Evolutionary conservation across 2,888 invertebrate genomes (phyloP).

Genomic region (Melinaea marsaeus): DNA sequence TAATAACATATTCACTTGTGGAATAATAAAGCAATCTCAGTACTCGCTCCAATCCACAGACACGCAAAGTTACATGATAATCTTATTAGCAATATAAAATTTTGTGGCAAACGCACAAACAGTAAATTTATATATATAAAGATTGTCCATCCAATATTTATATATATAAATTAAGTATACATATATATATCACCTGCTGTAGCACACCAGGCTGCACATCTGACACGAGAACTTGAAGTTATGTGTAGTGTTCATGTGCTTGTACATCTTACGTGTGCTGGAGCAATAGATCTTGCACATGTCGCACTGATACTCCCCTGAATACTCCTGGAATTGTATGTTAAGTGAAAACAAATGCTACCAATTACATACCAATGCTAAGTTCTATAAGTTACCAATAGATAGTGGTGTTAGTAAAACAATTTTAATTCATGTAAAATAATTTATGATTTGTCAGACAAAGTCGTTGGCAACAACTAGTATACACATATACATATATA

Average conservation of each 20-base stretch:
- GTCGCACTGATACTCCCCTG: conserved; percentile 60
- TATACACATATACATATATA: not conserved
- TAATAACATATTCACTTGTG: too few relatives aligned
- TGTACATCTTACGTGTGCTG: conserved; percentile 59
- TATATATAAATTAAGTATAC: too few relatives aligned
- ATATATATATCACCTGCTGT: conserved; percentile 47
- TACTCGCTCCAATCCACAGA: too few relatives aligned
- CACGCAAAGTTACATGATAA: too few relatives aligned
- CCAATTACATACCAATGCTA: not conserved
- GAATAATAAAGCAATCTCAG: too few relatives aligned
- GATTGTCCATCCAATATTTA: too few relatives aligned
- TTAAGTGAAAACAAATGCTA: not conserved
- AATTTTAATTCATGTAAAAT: not conserved
- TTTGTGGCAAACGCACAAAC: too few relatives aligned
- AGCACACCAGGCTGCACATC: conserved; percentile 56
- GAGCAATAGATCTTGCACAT: conserved; percentile 61
- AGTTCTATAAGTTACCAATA: not conserved
- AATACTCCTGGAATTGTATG: conserved; percentile 40
- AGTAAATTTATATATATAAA: too few relatives aligned
- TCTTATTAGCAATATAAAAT: too few relatives aligned
- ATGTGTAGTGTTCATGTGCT: conserved; percentile 65
- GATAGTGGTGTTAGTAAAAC: not conserved
- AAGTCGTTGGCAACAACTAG: not conserved
- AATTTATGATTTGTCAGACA: not conserved
- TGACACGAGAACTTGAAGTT: conserved; percentile 61